phyloP scores from a whole-genome alignment of 2,113 vertebrate genomes.

The Excalfactoria chinensis region DNA sequence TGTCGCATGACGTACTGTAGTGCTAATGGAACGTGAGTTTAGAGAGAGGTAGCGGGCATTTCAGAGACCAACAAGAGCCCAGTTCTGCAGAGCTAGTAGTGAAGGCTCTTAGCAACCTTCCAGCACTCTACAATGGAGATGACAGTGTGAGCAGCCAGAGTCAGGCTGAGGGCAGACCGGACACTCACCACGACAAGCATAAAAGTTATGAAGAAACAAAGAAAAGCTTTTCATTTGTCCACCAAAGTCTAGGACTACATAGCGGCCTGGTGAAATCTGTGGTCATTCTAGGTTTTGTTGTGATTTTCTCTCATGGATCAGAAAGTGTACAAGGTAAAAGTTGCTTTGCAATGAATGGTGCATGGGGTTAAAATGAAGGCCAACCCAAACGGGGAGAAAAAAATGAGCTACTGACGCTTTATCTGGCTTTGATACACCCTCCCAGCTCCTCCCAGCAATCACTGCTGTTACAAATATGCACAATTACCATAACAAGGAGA shows the following conservation, averaged over 20 bases:
- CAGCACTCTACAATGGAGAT: neutral
- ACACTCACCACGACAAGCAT: neutral
- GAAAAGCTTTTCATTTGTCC: neutral
- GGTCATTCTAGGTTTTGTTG: neutral
- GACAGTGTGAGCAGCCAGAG: neutral
- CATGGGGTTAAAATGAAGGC: constrained; percentile 12
- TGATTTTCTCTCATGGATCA: neutral
- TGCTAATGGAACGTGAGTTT: neutral
- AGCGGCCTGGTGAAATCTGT: neutral
- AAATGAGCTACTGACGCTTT: constrained; percentile 37
- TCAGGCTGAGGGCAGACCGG: neutral
- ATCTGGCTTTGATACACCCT: constrained; percentile 74
- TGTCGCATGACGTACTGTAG: neutral
- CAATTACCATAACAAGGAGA: constrained; percentile 43
- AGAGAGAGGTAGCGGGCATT: neutral
- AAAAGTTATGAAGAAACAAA: neutral
- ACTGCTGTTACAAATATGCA: constrained; percentile 22
- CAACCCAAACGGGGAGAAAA: neutral
- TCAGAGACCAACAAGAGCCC: neutral
- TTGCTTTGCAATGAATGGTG: constrained; percentile 32
- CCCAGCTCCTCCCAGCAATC: constrained; percentile 54
- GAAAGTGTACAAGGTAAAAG: neutral
- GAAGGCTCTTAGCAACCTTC: neutral
- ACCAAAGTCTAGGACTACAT: neutral
- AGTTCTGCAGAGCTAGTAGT: neutral